Evolutionary conservation across 2,113 vertebrate species (phyloP).

Genomic region (Tenebrosternarchus preto): DNA sequence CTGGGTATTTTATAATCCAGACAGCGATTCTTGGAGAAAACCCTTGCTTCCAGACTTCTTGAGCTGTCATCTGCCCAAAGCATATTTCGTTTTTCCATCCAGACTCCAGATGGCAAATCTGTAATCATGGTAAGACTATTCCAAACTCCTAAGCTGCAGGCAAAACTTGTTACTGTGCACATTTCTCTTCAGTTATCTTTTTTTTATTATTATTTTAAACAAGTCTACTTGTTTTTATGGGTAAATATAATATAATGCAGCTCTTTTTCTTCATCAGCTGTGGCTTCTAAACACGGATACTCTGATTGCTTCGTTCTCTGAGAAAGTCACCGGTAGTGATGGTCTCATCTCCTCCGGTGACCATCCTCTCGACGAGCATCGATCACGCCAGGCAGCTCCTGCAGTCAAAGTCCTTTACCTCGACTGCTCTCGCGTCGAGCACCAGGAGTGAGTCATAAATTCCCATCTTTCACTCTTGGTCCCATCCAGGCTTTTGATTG

Average conservation of each 20-base stretch:
- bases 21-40: conserved; percentile 81
- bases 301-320: conserved; percentile 77
- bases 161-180: not conserved
- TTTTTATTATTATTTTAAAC: not conserved
- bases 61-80: conserved; percentile 82
- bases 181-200: too few relatives aligned
- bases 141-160: not conserved
- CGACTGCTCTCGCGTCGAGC: conserved; percentile 75
- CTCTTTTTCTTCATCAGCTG: conserved; percentile 73
- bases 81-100: conserved; percentile 87
- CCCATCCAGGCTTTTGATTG: not conserved
- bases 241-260: not conserved
- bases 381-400: conserved; percentile 64
- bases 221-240: not conserved
- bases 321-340: conserved; percentile 53
- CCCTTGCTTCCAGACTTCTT: conserved; percentile 79
- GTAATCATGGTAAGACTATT: conserved; percentile 84
- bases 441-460: conserved; percentile 82
- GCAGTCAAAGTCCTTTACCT: conserved; percentile 89
- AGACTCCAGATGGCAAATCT: conserved; percentile 79
- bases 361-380: conserved; percentile 46
- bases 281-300: conserved; percentile 95
- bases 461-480: not conserved
- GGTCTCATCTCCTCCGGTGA: conserved; percentile 68
- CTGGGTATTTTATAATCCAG: conserved; percentile 65